phyloP scores from a whole-genome alignment of 2,113 vertebrate genomes.

The Leptosomus discolor region DNA sequence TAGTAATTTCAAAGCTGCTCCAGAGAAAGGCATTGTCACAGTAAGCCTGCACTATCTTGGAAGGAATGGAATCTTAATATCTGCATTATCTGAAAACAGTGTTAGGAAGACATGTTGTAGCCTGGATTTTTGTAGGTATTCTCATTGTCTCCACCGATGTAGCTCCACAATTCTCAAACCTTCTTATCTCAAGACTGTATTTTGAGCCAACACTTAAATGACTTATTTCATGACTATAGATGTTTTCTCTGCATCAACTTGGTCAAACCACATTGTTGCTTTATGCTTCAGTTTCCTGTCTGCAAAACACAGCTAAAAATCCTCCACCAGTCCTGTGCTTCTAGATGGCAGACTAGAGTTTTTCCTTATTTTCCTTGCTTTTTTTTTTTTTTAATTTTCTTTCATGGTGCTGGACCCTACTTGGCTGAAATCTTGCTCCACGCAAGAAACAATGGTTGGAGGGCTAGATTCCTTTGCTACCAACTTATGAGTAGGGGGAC shows the following conservation, averaged over 20 bases:
- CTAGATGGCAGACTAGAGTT: neutral
- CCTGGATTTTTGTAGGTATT: neutral
- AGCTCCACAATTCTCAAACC: neutral
- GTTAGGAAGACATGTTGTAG: neutral
- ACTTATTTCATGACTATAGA: neutral
- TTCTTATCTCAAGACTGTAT: neutral
- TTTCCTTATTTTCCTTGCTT: neutral
- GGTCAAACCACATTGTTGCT: neutral
- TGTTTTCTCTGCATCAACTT: neutral
- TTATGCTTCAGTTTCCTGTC: neutral
- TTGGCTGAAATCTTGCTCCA: neutral
- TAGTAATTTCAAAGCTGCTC: constrained; percentile 15
- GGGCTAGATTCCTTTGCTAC: neutral
- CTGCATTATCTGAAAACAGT: neutral
- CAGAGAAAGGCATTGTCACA: constrained; percentile 23
- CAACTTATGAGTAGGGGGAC: neutral
- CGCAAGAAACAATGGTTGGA: neutral
- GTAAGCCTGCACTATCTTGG: neutral
- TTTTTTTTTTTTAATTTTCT: neutral
- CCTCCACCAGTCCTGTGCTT: neutral
- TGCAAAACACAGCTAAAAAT: neutral
- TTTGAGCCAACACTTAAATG: neutral
- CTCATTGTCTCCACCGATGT: neutral
- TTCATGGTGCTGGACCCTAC: neutral
- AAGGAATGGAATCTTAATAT: neutral